phyloP scores from a whole-genome alignment of 2,113 vertebrate genomes.

The Carettochelys insculpta region DNA sequence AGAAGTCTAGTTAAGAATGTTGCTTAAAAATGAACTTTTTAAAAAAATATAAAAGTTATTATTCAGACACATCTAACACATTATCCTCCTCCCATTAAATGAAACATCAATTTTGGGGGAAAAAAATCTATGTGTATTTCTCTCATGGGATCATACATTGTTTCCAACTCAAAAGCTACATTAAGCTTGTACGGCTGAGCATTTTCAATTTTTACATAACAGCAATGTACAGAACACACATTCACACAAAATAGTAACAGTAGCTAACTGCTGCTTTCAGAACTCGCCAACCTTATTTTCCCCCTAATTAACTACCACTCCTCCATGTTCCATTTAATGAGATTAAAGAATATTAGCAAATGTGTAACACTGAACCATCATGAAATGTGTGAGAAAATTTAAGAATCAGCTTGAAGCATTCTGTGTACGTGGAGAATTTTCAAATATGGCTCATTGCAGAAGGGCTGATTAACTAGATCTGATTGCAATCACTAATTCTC shows the following conservation, averaged over 20 bases:
- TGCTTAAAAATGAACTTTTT: slow-evolving; percentile 10
- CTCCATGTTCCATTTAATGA: slow-evolving; percentile 56
- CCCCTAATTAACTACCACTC: slow-evolving; percentile 12
- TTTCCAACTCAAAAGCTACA: background rate
- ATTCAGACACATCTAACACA: slow-evolving; percentile 2
- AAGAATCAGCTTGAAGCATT: slow-evolving; percentile 39
- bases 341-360: slow-evolving; percentile 69
- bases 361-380: slow-evolving; percentile 46
- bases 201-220: slow-evolving; percentile 44
- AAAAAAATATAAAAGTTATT: background rate
- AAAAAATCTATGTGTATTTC: slow-evolving; percentile 26
- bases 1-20: slow-evolving; percentile 23
- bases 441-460: slow-evolving; percentile 65
- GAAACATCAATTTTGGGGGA: slow-evolving; percentile 38
- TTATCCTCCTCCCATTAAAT: slow-evolving; percentile 24
- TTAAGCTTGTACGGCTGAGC: slow-evolving; percentile 2
- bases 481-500: slow-evolving; percentile 79
- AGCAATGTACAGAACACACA: background rate
- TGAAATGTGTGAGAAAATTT: slow-evolving; percentile 39
- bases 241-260: slow-evolving; percentile 20
- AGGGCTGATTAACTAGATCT: slow-evolving; percentile 73
- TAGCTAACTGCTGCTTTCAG: slow-evolving; percentile 1
- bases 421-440: slow-evolving; percentile 58
- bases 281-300: slow-evolving; percentile 13
- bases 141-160: background rate